phyloP scores from a whole-genome alignment of 2,113 vertebrate species.

The Brachyhypopomus occidentalis region DNA sequence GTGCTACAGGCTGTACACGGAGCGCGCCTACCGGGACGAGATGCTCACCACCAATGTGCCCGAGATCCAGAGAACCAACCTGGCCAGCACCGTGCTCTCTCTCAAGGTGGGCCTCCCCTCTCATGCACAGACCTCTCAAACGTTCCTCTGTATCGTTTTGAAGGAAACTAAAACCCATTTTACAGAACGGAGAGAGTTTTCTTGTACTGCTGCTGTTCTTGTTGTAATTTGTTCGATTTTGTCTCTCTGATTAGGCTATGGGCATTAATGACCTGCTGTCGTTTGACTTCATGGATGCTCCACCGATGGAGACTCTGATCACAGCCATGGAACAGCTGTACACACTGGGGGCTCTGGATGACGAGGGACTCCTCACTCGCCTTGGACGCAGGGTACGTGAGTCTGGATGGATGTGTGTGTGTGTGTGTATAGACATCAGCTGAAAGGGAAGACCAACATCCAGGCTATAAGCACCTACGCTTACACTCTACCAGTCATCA shows the following conservation, averaged over 20 bases:
- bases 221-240: not conserved
- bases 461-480: too few relatives aligned
- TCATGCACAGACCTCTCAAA: not conserved
- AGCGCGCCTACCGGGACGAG: slow-evolving; percentile 96
- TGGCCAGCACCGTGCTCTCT: slow-evolving; percentile 95
- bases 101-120: slow-evolving; percentile 81
- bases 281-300: slow-evolving; percentile 99
- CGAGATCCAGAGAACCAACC: slow-evolving; percentile 96
- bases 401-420: not conserved
- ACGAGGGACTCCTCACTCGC: slow-evolving; percentile 93
- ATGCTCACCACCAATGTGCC: slow-evolving; percentile 98
- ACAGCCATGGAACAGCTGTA: slow-evolving; percentile 99
- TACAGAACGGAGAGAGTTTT: too few relatives aligned
- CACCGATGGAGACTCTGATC: slow-evolving; percentile 97
- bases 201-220: too few relatives aligned
- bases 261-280: slow-evolving; percentile 97
- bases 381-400: slow-evolving; percentile 87
- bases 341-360: slow-evolving; percentile 92
- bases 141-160: not conserved
- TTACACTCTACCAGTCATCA: too few relatives aligned
- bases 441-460: too few relatives aligned
- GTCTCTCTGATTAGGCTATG: slow-evolving; percentile 82
- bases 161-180: too few relatives aligned
- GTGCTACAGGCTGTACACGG: slow-evolving; percentile 92
- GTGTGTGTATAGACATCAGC: not conserved